These are phyloP conservation scores for Ophthalmolycus amberensis DNA, from an alignment of 2,113 vertebrate genomes.

Conservation along the genomic window DNA sequence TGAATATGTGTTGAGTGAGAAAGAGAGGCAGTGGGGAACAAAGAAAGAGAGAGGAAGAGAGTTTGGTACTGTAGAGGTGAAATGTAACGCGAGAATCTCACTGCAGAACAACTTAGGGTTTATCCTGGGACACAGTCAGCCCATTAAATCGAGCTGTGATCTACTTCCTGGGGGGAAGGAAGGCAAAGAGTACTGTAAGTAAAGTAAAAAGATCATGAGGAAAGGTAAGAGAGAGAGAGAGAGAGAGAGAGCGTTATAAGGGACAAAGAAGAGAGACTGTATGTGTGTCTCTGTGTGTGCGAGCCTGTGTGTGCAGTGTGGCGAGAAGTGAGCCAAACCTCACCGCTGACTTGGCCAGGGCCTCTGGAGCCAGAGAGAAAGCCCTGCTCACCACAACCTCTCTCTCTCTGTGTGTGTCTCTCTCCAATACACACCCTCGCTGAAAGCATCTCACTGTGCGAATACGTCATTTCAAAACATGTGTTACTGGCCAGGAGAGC, in stretches of 20 bases:
- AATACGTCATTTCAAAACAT: conserved; percentile 79
- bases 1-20: conserved; percentile 17
- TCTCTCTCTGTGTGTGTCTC: conserved; percentile 50
- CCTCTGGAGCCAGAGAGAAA: conserved; percentile 83
- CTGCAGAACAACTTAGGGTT: conserved; percentile 36
- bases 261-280: conserved; percentile 41
- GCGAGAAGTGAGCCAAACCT: conserved; percentile 77
- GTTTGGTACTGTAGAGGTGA: conserved; percentile 31
- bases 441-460: conserved; percentile 69
- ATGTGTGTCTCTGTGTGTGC: conserved; percentile 43
- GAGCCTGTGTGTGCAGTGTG: conserved; percentile 43
- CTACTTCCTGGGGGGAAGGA: conserved; percentile 39
- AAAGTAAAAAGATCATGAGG: conserved; percentile 45
- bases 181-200: conserved; percentile 20
- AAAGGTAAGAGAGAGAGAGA: conserved; percentile 40
- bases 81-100: conserved; percentile 41
- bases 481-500: conserved; percentile 59
- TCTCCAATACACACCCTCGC: conserved; percentile 54
- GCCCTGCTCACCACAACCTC: conserved; percentile 78
- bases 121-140: conserved; percentile 57
- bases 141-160: conserved; percentile 52
- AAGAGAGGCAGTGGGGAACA: conserved; percentile 21
- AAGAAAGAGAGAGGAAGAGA: conserved; percentile 4
- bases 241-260: conserved; percentile 26
- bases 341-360: conserved; percentile 82